These are phyloP conservation scores for Hylaea fasciaria DNA, from an alignment of 2,888 invertebrate genomes.

Conservation along the genomic window DNA sequence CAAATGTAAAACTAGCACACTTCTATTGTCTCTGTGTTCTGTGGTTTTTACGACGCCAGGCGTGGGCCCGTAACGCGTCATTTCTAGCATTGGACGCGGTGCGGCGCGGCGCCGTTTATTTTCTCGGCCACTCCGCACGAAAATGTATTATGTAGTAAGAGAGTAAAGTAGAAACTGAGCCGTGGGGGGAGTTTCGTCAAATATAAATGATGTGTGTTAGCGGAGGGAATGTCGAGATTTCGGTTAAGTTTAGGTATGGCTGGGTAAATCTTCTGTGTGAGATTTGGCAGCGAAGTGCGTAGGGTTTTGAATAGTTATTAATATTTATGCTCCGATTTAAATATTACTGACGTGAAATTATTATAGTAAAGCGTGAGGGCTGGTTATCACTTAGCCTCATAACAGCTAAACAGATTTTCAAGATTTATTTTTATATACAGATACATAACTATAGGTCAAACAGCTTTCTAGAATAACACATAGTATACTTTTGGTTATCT, in stretches of 20 bases:
- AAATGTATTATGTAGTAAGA: slow-evolving; percentile 25
- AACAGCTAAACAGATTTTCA: neutral
- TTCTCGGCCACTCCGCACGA: slow-evolving; percentile 14
- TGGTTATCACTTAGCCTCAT: too few species aligned
- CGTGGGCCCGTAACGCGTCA: slow-evolving; percentile 6
- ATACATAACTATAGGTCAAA: too few species aligned
- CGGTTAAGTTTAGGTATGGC: neutral
- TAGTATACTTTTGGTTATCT: too few species aligned
- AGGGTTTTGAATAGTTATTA: too few species aligned
- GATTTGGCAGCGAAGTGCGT: neutral
- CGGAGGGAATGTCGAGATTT: slow-evolving; percentile 9
- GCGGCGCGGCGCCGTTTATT: slow-evolving; percentile 15
- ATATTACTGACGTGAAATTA: neutral
- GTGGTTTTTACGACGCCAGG: slow-evolving; percentile 21
- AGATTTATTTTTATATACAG: too few species aligned
- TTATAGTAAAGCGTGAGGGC: too few species aligned
- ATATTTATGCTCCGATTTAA: too few species aligned
- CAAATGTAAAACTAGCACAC: too few species aligned
- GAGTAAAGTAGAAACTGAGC: neutral
- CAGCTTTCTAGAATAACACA: too few species aligned
- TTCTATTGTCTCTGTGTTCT: too few species aligned
- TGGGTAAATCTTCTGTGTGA: neutral
- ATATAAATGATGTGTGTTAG: slow-evolving; percentile 17
- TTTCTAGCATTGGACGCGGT: slow-evolving; percentile 12
- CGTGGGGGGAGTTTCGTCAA: slow-evolving; percentile 14